Base-by-base conservation (phyloP, 2,113 vertebrate genomes). In the Myocastor coypus region DNA sequence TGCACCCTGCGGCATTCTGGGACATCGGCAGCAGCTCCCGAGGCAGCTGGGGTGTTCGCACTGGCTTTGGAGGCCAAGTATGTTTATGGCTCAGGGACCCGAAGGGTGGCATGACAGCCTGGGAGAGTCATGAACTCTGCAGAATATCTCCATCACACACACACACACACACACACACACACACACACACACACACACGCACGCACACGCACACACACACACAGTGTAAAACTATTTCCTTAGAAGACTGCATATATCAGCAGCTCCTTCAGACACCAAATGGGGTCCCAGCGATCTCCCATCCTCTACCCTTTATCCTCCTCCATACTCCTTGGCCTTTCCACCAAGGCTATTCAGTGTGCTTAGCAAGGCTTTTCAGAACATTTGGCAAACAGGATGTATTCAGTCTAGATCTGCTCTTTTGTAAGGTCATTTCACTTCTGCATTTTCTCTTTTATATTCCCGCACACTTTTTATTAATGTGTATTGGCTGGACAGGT, bases 1-100 rank as follows among this genome's bases (percentile, higher is more conserved):
- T 99, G 99, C 96, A 99, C 99, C 0, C 98, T 99, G 96, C 99
- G 99, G 93, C 99, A 99, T 96, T 99, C 99, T 0, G 99, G 99
- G 96, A 99, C 99, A 2, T 99, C 99, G 37, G 99, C 99, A 32
- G 99, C 99, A 63, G 99, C 99, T 96, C 99, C 99, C 0, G 99
- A 99, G 97, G 99, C 99, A 64, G 99, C 99, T 2, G 99, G 99
- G 3, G 99, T 99, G 94, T 99, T 99, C 77, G 99, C 99, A 78
- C 97, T 99, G 98, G 99, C 99, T 87, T 98, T 99, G 95, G 99
- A 99, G 98, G 99, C 99, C 95, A 99, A 99, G 99, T 99, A 99
- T 89, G 99, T 99, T 98, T 71, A 63, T 89, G 78, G 22, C 73
- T 97, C 14, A 0, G 91, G 63, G 82, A 24, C 17, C 85, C 90